A percentile compares a stretch with the other conserved stretches of the same genome.
Evolutionary conservation across 2,888 invertebrate species (phyloP).

Genomic region (Nephrocerus scutellatus): DNA sequence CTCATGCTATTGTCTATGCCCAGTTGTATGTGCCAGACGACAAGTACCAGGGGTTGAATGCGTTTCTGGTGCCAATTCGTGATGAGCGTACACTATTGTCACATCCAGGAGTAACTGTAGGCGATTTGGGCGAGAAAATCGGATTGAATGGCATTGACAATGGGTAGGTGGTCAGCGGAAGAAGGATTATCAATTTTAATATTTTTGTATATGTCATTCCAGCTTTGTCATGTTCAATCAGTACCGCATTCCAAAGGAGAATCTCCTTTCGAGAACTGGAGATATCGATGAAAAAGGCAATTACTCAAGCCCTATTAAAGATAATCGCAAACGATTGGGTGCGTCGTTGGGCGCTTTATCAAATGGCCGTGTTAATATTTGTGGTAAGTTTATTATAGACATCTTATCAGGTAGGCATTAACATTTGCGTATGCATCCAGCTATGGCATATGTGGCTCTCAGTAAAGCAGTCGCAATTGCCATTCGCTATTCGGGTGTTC

Average conservation of each 20-base stretch:
- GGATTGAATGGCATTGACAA: slow-evolving; percentile 91
- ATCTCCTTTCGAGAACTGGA: slow-evolving; percentile 75
- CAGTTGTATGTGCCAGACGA: slow-evolving; percentile 76
- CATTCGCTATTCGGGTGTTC: slow-evolving; percentile 74
- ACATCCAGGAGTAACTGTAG: slow-evolving; percentile 73
- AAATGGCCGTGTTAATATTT: slow-evolving; percentile 73
- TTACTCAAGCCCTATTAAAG: slow-evolving; percentile 72
- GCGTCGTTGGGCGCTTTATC: slow-evolving; percentile 78
- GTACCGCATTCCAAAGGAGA: slow-evolving; percentile 70
- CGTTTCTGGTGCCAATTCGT: slow-evolving; percentile 81
- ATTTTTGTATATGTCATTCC: background rate
- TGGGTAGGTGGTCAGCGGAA: slow-evolving; percentile 55
- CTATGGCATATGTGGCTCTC: slow-evolving; percentile 56
- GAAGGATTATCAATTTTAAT: background rate
- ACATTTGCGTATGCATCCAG: slow-evolving; percentile 14
- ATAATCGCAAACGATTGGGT: slow-evolving; percentile 77
- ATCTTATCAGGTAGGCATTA: slow-evolving; percentile 28
- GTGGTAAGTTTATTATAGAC: slow-evolving; percentile 30
- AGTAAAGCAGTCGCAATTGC: slow-evolving; percentile 75
- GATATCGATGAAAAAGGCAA: slow-evolving; percentile 77
- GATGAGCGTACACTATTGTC: slow-evolving; percentile 65
- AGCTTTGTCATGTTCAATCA: slow-evolving; percentile 72
- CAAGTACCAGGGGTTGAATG: slow-evolving; percentile 74
- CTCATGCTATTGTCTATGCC: slow-evolving; percentile 82
- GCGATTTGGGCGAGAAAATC: slow-evolving; percentile 89